phyloP scores from a whole-genome alignment of 2,113 vertebrate genomes.

The Steatornis caripensis region DNA sequence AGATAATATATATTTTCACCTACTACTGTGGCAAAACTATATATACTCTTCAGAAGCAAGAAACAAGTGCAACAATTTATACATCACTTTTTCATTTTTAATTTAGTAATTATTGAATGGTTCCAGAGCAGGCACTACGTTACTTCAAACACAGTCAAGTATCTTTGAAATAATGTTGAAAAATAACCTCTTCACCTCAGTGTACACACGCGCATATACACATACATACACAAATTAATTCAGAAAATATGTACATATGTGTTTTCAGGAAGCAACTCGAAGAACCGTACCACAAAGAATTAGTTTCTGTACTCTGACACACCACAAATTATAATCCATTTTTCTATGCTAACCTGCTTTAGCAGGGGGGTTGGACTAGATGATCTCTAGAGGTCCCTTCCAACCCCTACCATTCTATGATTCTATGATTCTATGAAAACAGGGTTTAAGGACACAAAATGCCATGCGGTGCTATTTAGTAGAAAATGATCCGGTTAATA shows the following conservation, averaged over 20 bases:
- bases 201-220: background rate
- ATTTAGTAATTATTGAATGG: constrained; percentile 42
- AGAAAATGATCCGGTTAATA: constrained; percentile 38
- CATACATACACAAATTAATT: constrained; percentile 47
- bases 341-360: too few species aligned
- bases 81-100: constrained; percentile 57
- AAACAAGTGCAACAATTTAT: constrained; percentile 60
- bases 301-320: constrained; percentile 34
- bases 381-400: too few species aligned
- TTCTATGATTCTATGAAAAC: too few species aligned
- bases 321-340: constrained; percentile 41
- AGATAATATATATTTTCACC: background rate
- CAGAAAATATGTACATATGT: constrained; percentile 55
- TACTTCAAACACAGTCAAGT: constrained; percentile 59
- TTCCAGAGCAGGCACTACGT: constrained; percentile 60
- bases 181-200: constrained; percentile 48
- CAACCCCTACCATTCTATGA: too few species aligned
- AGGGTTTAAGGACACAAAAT: constrained; percentile 55
- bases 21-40: background rate
- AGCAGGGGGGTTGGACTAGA: too few species aligned
- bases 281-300: constrained; percentile 3
- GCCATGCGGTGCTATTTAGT: constrained; percentile 59
- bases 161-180: constrained; percentile 56
- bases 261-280: constrained; percentile 31
- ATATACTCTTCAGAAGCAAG: constrained; percentile 30